Conservation (phyloP, 1,140 invertebrate genomes). For the Venustaconcha ellipsiformis region DNA sequence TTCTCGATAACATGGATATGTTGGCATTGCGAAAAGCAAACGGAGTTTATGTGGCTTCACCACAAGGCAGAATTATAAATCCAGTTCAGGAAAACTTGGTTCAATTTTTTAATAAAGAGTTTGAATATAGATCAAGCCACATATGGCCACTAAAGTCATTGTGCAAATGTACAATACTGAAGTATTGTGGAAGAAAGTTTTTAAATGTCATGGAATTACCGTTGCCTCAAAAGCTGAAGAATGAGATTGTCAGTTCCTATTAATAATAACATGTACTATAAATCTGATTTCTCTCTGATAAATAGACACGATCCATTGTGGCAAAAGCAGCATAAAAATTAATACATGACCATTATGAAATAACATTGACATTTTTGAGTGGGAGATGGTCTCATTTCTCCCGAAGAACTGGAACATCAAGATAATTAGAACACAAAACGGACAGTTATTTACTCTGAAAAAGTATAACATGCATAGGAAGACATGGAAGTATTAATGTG, state of each 20-base stretch:
- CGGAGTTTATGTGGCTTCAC: constrained; percentile 3
- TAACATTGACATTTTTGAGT: no score
- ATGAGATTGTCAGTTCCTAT: constrained; percentile 9
- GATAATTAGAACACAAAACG: no score
- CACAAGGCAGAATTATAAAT: constrained; percentile 7
- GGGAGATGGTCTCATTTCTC: no score
- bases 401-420: no score
- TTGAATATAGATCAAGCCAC: background rate
- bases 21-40: constrained; percentile 3
- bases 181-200: constrained; percentile 20
- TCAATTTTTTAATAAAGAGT: constrained; percentile 18
- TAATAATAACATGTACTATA: background rate
- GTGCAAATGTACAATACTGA: constrained; percentile 24
- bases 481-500: no score
- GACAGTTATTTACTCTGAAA: no score
- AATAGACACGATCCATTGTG: background rate
- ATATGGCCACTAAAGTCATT: constrained; percentile 19
- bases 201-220: constrained; percentile 25
- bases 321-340: no score
- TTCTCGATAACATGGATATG: constrained; percentile 18
- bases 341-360: no score
- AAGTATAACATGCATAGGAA: no score
- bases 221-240: constrained; percentile 28
- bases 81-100: constrained; percentile 14
- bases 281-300: background rate